Percentiles rank a stretch among this genome's conserved stretches.
These are phyloP conservation scores for Balearica regulorum DNA, from an alignment of 2,797 vertebrate genomes.

Conservation along the genomic window DNA sequence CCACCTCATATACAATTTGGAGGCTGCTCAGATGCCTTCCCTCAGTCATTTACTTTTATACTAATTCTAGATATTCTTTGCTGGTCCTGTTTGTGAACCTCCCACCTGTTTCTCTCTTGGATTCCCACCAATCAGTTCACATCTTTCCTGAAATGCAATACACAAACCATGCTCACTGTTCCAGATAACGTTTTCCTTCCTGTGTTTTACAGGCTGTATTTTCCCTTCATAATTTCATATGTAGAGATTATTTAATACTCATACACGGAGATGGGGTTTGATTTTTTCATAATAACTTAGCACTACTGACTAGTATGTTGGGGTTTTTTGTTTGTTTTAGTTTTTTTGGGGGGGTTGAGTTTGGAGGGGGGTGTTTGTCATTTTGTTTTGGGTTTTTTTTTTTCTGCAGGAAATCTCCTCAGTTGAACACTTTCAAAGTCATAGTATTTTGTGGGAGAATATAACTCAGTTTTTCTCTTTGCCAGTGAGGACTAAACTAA, in stretches of 20 bases:
- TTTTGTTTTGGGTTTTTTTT: background rate
- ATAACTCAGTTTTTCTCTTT: background rate
- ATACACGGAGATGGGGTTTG: background rate
- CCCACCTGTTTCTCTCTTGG: background rate
- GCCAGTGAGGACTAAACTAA: background rate
- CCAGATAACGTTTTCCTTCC: background rate
- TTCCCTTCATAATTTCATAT: background rate
- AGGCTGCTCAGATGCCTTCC: background rate
- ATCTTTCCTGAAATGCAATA: background rate
- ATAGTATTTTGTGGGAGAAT: background rate
- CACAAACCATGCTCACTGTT: background rate
- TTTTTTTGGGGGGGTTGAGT: background rate
- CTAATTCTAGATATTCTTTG: background rate
- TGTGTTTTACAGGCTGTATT: background rate
- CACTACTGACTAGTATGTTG: background rate
- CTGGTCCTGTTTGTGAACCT: background rate
- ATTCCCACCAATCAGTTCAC: background rate
- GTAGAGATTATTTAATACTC: background rate
- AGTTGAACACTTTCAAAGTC: background rate
- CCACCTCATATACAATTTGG: rapidly evolving
- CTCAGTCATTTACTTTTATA: background rate
- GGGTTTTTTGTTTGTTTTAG: too few relatives aligned
- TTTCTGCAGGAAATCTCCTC: background rate
- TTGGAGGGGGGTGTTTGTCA: too few relatives aligned
- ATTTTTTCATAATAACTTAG: background rate